Base-by-base conservation (phyloP, 2,113 vertebrate species). In the Peromyscus polionotus region DNA sequence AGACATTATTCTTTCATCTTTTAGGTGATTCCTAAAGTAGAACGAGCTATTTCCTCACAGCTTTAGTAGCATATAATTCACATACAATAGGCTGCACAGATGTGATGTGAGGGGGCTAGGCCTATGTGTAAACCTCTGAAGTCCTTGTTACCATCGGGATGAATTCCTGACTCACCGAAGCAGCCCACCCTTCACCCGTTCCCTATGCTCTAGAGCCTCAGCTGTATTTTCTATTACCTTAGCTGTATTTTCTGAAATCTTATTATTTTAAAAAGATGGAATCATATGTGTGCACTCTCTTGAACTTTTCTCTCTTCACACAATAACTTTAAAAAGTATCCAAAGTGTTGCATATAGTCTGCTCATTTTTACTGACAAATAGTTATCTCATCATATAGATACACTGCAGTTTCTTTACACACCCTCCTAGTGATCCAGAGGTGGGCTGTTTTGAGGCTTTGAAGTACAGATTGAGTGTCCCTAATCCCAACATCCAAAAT, bases 1-100 rank as follows among this genome's bases (percentile, higher is more conserved):
- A 90, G 76, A 65, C 77, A 51, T 11, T 68, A 84, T 84, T 79
- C 84, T 26, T 33, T 24, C 26, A 81, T 93, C 67, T 93, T 91
- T 77, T 77, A 51, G 20, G 6, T 86, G 36, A 76, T 93, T 96
- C 48, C 19, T 93, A 87, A 63, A 51, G 39, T 14, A 75, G 13
- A 95, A 54, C 67, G 80, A 79, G 12, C 16, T 70, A 24, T 86
- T 90, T 95, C 81, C 5, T 16, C 13, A 85, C n/a, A 95, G 36
- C 36, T 83, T 87, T 92, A n/a, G 42, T 88, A 54, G 90, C 54
- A 28, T 59, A 77, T 36, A 79, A 63, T 31, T 76, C 24, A 84
- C 11, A 95, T 59, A 65, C 24, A 93, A 76, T 72, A 77, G 70
- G 39, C 54, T 65, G n/a, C 17, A 73, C 16, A 75, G 51, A 72